These are phyloP conservation scores for Hippopotamyrus pictus DNA, from an alignment of 2,797 vertebrate species.

Conservation along the genomic window DNA sequence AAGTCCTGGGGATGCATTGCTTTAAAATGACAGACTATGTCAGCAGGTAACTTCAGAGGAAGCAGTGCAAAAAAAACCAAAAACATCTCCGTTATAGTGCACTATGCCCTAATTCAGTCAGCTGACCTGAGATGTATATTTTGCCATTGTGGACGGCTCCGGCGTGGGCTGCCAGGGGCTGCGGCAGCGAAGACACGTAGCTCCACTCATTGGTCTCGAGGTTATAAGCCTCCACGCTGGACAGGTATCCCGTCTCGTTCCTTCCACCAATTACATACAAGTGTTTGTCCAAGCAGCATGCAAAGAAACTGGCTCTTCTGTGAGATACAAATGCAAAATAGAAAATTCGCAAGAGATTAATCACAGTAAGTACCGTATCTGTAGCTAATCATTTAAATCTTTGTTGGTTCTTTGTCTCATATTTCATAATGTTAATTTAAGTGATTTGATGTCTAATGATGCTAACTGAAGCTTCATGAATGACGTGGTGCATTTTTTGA, in stretches of 20 bases:
- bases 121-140: conserved; percentile 96
- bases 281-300: conserved; percentile 93
- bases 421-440: neutral
- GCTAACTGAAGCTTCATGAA: neutral
- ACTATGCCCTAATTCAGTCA: neutral
- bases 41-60: neutral
- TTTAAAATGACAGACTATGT: neutral
- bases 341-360: neutral
- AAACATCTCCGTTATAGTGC: neutral
- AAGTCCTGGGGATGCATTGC: neutral
- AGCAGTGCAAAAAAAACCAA: neutral
- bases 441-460: neutral
- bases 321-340: neutral
- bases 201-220: conserved; percentile 98
- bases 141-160: conserved; percentile 95
- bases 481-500: neutral
- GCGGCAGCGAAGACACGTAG: conserved; percentile 87
- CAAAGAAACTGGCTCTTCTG: conserved; percentile 98
- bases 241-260: conserved; percentile 93
- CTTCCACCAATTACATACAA: conserved; percentile 94
- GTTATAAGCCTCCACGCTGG: conserved; percentile 96
- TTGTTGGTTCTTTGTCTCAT: neutral
- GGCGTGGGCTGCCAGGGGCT: conserved; percentile 91
- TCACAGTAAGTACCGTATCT: neutral
- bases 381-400: neutral